Percentiles rank a stretch among this genome's conserved stretches.
These are phyloP conservation scores for Typhlichthys eigenmanni DNA, from an alignment of 2,797 vertebrate species.

Conservation along the genomic window DNA sequence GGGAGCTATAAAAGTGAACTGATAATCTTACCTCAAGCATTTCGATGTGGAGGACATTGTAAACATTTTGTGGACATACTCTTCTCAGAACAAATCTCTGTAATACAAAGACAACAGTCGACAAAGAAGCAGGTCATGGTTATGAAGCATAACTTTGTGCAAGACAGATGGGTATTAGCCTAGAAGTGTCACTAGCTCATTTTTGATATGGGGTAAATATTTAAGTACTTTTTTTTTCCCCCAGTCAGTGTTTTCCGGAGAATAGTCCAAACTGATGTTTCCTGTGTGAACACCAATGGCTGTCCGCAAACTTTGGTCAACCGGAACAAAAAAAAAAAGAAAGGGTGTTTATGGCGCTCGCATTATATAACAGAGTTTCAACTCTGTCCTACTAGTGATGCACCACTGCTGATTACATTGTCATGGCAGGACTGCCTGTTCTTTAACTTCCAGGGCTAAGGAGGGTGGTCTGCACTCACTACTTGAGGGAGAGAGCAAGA, in stretches of 20 bases:
- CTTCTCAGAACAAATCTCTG: conserved; percentile 64
- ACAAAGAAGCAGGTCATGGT: conserved; percentile 46
- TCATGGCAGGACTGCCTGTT: conserved; percentile 35
- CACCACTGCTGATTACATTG: conserved; percentile 29
- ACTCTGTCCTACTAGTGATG: conserved; percentile 34
- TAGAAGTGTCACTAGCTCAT: conserved; percentile 46
- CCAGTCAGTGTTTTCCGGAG: conserved; percentile 47
- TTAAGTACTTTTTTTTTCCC: conserved; percentile 52
- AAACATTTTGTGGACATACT: conserved; percentile 73
- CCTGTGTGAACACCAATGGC: conserved; percentile 31
- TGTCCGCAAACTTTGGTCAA: too few relatives aligned
- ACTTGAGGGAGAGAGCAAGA: conserved; percentile 25
- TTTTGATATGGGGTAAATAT: conserved; percentile 32
- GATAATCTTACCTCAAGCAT: conserved; percentile 88
- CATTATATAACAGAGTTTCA: conserved; percentile 13
- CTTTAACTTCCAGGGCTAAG: conserved; percentile 31
- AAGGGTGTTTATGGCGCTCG: conserved; percentile 11
- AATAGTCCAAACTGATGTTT: conserved; percentile 46
- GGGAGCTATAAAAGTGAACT: conserved; percentile 77
- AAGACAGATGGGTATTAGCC: conserved; percentile 65
- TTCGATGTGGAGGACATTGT: conserved; percentile 77
- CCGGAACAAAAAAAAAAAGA: conserved; percentile 11
- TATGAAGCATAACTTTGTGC: conserved; percentile 35
- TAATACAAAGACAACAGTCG: conserved; percentile 52
- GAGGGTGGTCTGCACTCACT: conserved; percentile 19